Conservation (phyloP, 1,140 invertebrate genomes). For the Harlomillsia oculata region DNA sequence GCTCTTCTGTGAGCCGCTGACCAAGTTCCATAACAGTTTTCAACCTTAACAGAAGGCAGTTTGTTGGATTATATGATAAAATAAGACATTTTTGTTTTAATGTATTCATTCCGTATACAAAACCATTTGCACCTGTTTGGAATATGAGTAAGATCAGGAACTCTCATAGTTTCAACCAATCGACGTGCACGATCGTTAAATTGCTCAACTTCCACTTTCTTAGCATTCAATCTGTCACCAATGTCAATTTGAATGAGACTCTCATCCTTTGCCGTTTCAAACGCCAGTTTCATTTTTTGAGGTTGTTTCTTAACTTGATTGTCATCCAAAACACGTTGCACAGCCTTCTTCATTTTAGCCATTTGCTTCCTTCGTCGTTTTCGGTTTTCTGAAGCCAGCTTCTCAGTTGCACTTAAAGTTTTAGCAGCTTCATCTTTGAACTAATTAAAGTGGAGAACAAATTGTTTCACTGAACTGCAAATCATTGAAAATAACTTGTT, state of each 20-base stretch:
- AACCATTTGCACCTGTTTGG: conserved; percentile 9
- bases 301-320: conserved; percentile 17
- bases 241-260: conserved; percentile 1
- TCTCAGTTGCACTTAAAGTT: conserved; percentile 27
- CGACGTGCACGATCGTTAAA: conserved; percentile 24
- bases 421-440: conserved; percentile 26
- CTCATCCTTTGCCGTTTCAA: background rate
- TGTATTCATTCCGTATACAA: background rate
- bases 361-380: conserved; percentile 26
- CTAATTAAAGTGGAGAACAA: conserved; percentile 7
- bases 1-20: conserved; percentile 8
- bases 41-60: conserved; percentile 19
- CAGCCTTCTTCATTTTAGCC: conserved; percentile 33
- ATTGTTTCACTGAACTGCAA: background rate
- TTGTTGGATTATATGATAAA: too few relatives aligned
- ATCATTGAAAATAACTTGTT: background rate
- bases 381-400: conserved; percentile 27
- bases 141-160: conserved; percentile 30
- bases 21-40: conserved; percentile 22
- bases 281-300: background rate
- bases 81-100: too few relatives aligned
- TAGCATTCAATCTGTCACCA: conserved; percentile 9
- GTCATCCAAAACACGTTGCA: conserved; percentile 28
- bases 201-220: conserved; percentile 23
- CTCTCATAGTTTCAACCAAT: conserved; percentile 32